These are phyloP conservation scores for Hyposoter dolosus DNA, from an alignment of 2,888 invertebrate genomes.

Conservation along the genomic window DNA sequence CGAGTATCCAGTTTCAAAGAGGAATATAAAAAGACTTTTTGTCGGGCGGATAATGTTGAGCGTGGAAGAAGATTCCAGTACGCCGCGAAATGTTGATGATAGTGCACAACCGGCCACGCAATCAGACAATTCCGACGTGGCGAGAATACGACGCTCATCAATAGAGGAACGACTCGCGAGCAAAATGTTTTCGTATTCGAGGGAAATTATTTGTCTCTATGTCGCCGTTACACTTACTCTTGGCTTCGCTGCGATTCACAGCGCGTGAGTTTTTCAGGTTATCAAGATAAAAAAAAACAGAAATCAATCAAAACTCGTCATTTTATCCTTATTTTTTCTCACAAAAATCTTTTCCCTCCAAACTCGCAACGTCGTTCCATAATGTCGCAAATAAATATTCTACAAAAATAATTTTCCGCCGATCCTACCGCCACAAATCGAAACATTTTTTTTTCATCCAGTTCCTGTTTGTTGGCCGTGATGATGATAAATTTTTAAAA, in stretches of 20 bases:
- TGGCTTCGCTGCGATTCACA: conserved; percentile 90
- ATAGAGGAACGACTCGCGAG: conserved; percentile 78
- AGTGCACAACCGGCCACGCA: conserved; percentile 70
- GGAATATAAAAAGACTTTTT: conserved; percentile 8
- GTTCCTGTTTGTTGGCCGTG: too few species aligned
- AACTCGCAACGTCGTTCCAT: neutral
- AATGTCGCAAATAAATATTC: neutral
- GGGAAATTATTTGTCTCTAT: conserved; percentile 88
- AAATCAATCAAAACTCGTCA: neutral
- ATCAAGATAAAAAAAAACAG: conserved; percentile 45
- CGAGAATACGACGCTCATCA: conserved; percentile 73
- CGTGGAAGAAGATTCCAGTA: conserved; percentile 76
- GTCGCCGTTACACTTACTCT: conserved; percentile 87
- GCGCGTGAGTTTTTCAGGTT: conserved; percentile 87
- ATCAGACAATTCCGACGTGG: conserved; percentile 80
- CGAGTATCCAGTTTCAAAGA: neutral
- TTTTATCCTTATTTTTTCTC: neutral
- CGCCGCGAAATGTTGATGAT: conserved; percentile 81
- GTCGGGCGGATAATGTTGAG: conserved; percentile 80
- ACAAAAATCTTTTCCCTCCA: neutral
- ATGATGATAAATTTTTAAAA: neutral
- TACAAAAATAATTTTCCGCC: neutral
- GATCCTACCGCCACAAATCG: neutral
- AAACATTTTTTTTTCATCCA: neutral
- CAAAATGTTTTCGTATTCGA: conserved; percentile 88